phyloP scores from a whole-genome alignment of 2,797 vertebrate species.

The Chaunax sp. region DNA sequence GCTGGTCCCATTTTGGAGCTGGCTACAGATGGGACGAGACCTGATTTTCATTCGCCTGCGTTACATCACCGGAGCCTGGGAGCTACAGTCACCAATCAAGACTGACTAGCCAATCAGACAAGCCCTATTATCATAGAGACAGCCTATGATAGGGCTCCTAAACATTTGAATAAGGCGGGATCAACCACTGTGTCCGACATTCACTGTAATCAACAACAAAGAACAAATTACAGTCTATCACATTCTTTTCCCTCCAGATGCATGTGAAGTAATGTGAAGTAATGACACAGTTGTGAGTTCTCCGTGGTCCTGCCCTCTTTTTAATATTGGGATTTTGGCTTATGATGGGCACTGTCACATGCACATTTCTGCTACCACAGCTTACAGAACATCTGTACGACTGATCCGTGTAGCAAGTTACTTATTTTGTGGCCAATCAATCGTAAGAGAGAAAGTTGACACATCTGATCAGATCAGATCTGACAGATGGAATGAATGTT shows the following conservation, averaged over 20 bases:
- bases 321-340: constrained; percentile 37
- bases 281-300: constrained; percentile 34
- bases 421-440: constrained; percentile 56
- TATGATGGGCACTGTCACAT: constrained; percentile 59
- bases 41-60: constrained; percentile 94
- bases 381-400: constrained; percentile 40
- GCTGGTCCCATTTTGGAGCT: constrained; percentile 98
- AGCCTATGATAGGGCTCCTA: constrained; percentile 33
- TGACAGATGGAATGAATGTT: constrained; percentile 28
- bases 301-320: constrained; percentile 49
- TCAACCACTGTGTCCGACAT: constrained; percentile 37
- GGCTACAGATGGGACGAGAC: constrained; percentile 98
- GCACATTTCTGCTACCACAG: constrained; percentile 31
- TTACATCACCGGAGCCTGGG: constrained; percentile 96
- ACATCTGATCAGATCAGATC: too few species aligned
- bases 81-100: constrained; percentile 85
- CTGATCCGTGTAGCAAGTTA: constrained; percentile 49
- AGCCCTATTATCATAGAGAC: constrained; percentile 38
- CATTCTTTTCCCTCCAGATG: constrained; percentile 9
- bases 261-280: constrained; percentile 34
- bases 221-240: constrained; percentile 2
- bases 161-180: constrained; percentile 47
- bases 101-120: constrained; percentile 71
- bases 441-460: constrained; percentile 23
- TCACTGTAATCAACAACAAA: constrained; percentile 35